phyloP scores from a whole-genome alignment of 1,140 invertebrate genomes.

The Mamestra configurata region DNA sequence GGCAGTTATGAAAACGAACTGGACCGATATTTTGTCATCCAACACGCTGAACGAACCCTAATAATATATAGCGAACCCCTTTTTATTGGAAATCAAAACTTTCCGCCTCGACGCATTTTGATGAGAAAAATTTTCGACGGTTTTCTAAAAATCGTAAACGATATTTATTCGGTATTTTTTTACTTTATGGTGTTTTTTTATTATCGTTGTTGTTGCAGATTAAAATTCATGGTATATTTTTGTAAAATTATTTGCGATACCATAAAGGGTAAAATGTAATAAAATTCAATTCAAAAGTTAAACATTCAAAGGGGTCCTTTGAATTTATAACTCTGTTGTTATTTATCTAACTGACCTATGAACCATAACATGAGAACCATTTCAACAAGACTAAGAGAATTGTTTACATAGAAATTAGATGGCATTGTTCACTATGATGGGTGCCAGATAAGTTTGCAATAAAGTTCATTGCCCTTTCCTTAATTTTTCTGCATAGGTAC shows the following conservation, averaged over 20 bases:
- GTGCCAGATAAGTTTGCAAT: too few relatives aligned
- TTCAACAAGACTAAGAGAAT: too few relatives aligned
- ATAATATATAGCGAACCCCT: constrained; percentile 52
- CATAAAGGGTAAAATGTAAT: background rate
- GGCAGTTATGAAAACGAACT: constrained; percentile 62
- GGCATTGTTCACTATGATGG: too few relatives aligned
- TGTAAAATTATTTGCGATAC: background rate
- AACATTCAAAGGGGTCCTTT: too few relatives aligned
- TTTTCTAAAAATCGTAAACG: constrained; percentile 19
- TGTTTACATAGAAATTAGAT: too few relatives aligned
- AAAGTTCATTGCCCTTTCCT: too few relatives aligned
- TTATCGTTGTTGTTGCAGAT: background rate
- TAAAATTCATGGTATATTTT: constrained; percentile 8
- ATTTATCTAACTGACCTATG: too few relatives aligned
- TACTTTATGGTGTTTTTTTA: background rate
- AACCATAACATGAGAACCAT: too few relatives aligned
- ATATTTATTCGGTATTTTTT: constrained; percentile 20
- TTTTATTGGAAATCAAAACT: constrained; percentile 58
- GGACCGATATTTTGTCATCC: constrained; percentile 63
- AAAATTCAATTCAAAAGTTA: background rate
- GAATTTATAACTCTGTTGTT: too few relatives aligned
- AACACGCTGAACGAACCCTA: constrained; percentile 55
- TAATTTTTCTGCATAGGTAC: too few relatives aligned
- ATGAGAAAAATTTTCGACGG: constrained; percentile 51
- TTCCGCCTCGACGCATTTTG: constrained; percentile 49